Evolutionary conservation across 2,113 vertebrate species (phyloP).

Genomic region (Rhinichthys klamathensis): DNA sequence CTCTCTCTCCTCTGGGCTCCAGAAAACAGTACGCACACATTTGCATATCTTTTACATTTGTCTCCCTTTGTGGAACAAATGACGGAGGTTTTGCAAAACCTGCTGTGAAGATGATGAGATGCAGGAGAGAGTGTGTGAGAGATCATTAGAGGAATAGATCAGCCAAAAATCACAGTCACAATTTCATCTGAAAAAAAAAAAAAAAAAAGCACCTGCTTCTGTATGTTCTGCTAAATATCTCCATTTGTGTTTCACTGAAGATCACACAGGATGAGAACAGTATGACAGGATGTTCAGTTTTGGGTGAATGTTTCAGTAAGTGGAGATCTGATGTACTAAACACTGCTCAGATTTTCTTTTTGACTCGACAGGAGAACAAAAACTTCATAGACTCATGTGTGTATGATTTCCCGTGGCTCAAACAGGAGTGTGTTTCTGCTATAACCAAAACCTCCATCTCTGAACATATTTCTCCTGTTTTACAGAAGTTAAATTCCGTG

Average conservation of each 20-base stretch:
- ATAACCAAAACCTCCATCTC: too few species aligned
- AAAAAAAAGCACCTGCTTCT: background rate
- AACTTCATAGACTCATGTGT: too few species aligned
- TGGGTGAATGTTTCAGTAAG: background rate
- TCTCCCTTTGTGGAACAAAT: slow-evolving; percentile 25
- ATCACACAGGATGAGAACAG: background rate
- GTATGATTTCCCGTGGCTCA: too few species aligned
- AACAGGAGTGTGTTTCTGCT: too few species aligned
- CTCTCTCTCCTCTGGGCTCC: slow-evolving; percentile 15
- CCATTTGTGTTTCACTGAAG: background rate
- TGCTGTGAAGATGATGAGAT: slow-evolving; percentile 30
- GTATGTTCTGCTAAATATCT: background rate
- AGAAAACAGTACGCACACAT: slow-evolving; percentile 15
- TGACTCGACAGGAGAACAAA: too few species aligned
- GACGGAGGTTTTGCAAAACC: slow-evolving; percentile 29
- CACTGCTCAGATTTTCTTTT: background rate
- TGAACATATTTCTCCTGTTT: too few species aligned
- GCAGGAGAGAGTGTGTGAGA: background rate
- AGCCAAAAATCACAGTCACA: slow-evolving; percentile 1
- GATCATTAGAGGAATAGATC: background rate
- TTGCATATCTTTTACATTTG: slow-evolving; percentile 17
- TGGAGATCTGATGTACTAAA: background rate
- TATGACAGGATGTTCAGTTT: background rate
- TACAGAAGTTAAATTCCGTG: too few species aligned
- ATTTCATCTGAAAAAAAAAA: too few species aligned